phyloP scores from a whole-genome alignment of 2,888 invertebrate genomes.

The Drosophila affinis region DNA sequence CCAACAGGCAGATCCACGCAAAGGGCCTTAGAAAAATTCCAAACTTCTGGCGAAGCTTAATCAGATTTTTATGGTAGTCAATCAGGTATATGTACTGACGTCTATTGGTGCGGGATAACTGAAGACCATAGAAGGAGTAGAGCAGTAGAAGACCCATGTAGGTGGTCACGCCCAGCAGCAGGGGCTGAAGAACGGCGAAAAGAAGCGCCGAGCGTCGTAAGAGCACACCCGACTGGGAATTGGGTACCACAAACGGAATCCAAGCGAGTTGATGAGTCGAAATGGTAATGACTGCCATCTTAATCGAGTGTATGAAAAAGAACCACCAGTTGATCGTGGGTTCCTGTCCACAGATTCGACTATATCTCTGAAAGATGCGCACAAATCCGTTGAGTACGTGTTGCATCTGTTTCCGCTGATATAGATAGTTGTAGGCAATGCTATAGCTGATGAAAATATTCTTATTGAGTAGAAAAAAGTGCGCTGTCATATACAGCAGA shows the following conservation, averaged over 20 bases:
- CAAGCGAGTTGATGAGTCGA: too few species aligned
- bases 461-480: constrained; percentile 3
- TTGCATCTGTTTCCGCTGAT: constrained; percentile 1
- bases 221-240: background rate
- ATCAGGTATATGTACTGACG: constrained; percentile 1
- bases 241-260: too few species aligned
- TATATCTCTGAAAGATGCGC: constrained; percentile 4
- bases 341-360: constrained; percentile 5
- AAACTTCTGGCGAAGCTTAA: constrained; percentile 36
- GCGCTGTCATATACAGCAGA: constrained; percentile 21
- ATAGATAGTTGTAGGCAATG: constrained; percentile 24
- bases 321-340: constrained; percentile 52
- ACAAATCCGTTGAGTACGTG: constrained; percentile 45
- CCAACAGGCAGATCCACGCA: constrained; percentile 15
- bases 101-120: background rate
- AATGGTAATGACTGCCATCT: too few species aligned
- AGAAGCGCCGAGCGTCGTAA: background rate
- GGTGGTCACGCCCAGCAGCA: constrained; percentile 19
- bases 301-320: background rate
- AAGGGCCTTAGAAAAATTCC: constrained; percentile 50
- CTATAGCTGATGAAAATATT: constrained; percentile 14
- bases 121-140: constrained; percentile 26
- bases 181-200: constrained; percentile 50
- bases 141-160: constrained; percentile 48
- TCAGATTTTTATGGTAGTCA: constrained; percentile 37